Conservation (phyloP, 2,797 vertebrate genomes). For the Spinus pinus region DNA sequence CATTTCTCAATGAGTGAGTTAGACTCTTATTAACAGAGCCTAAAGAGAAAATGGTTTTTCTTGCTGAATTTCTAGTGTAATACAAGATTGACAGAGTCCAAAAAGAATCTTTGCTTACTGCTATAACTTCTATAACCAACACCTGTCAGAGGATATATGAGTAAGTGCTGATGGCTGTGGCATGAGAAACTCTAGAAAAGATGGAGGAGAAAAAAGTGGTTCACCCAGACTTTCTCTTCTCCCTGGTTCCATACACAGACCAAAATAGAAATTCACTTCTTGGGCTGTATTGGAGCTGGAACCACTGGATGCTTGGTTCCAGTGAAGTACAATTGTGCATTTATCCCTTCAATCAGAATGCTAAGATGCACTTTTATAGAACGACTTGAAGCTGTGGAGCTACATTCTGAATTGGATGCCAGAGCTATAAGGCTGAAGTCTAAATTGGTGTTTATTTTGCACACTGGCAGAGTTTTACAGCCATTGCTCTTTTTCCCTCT, state of each 20-base stretch:
- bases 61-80: not conserved
- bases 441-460: not conserved
- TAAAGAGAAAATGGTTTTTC: not conserved
- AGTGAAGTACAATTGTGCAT: not conserved
- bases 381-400: not conserved
- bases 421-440: not conserved
- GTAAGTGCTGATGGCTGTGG: not conserved
- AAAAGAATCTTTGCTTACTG: not conserved
- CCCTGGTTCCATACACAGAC: not conserved
- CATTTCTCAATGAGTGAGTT: not conserved
- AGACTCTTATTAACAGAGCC: not conserved
- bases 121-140: not conserved
- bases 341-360: not conserved
- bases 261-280: not conserved
- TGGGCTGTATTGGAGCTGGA: not conserved
- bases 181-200: not conserved
- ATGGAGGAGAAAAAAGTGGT: not conserved
- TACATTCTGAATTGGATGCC: not conserved
- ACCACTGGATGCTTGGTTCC: not conserved
- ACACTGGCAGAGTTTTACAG: not conserved
- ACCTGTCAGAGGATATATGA: not conserved
- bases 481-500: not conserved
- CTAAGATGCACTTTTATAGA: not conserved
- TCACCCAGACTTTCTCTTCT: not conserved
- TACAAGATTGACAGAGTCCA: not conserved